Conservation (phyloP, 2,888 invertebrate species). For the Hedya salicella region DNA sequence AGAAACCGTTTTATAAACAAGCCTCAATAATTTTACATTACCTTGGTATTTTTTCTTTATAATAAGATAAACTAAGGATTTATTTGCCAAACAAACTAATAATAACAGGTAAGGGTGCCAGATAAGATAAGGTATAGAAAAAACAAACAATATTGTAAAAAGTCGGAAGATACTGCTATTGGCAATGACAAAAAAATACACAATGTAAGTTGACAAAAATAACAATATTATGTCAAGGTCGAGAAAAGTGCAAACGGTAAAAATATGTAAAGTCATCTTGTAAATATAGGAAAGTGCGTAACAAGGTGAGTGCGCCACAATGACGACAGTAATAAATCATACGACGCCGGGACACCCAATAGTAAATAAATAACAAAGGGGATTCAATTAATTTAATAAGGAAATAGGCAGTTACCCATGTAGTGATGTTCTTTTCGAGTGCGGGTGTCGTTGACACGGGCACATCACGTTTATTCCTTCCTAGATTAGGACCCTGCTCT, state of each 20-base stretch:
- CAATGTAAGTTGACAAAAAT: constrained; percentile 30
- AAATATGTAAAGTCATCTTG: constrained; percentile 43
- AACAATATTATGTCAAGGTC: constrained; percentile 28
- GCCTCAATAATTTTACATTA: too few relatives aligned
- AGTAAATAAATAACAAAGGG: constrained; percentile 60
- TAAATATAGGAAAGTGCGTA: constrained; percentile 59
- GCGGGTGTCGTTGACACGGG: constrained; percentile 59
- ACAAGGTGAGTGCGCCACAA: constrained; percentile 49
- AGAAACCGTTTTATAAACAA: too few relatives aligned
- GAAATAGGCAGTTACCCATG: constrained; percentile 76
- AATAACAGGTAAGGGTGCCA: too few relatives aligned
- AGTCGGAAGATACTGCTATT: not conserved
- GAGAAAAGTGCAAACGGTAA: constrained; percentile 16
- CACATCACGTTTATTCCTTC: constrained; percentile 75
- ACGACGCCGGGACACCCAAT: constrained; percentile 49
- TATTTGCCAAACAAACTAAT: too few relatives aligned
- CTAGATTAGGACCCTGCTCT: constrained; percentile 53
- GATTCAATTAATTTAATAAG: constrained; percentile 63
- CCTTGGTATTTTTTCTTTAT: too few relatives aligned
- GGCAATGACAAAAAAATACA: constrained; percentile 14
- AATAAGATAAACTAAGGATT: too few relatives aligned
- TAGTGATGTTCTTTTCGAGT: constrained; percentile 74
- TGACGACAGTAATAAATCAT: constrained; percentile 54
- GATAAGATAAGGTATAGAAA: not conserved
- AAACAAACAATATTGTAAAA: not conserved